Base-by-base conservation (phyloP, 1,140 invertebrate species). In the Lutraria rhynchaena region DNA sequence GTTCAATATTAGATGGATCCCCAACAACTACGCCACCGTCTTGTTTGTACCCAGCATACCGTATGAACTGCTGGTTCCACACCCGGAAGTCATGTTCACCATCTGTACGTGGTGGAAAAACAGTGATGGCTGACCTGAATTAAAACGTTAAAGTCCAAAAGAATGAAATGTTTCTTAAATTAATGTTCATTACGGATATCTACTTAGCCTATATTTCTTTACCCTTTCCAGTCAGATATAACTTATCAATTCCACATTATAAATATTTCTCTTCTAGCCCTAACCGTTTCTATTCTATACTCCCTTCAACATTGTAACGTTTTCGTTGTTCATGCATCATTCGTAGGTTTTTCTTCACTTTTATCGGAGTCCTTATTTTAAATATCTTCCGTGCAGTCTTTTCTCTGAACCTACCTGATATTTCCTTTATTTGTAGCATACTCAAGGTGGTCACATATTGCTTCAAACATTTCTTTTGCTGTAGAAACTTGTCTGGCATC, bases 371-470 rank as follows among this genome's bases (percentile, higher is more conserved):
- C n/a, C n/a, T n/a, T n/a, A n/a, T n/a, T n/a, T n/a, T n/a, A n/a
- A n/a, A n/a, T n/a, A n/a, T n/a, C n/a, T n/a, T n/a, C n/a, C n/a
- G n/a, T n/a, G n/a, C n/a, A n/a, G n/a, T n/a, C n/a, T 49, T 49
- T 49, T 9, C 19, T 49, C 11, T 49, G 55, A n/a, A 19, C 92
- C 92, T 93, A 98, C 97, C 98, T 95, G 78, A 99, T 96, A 90
- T 98, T 98, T 87, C 98, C 98, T 93, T 98, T 98, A 91, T 99
- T 99, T 27, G 97, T 98, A 86, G 96, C 96, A 92, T 98, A 99
- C 93, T 98, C 98, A 83, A 99, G 98, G 91, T 99, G 98, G 92
- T 98, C 98, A 92, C 97, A 98, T 58, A 99, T 94, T 0, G 97
- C 97, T 90, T 98, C 97, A 88, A 98, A 99, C 97, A 99, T 99